phyloP scores from a whole-genome alignment of 2,113 vertebrate species.

The Corapipo altera region DNA sequence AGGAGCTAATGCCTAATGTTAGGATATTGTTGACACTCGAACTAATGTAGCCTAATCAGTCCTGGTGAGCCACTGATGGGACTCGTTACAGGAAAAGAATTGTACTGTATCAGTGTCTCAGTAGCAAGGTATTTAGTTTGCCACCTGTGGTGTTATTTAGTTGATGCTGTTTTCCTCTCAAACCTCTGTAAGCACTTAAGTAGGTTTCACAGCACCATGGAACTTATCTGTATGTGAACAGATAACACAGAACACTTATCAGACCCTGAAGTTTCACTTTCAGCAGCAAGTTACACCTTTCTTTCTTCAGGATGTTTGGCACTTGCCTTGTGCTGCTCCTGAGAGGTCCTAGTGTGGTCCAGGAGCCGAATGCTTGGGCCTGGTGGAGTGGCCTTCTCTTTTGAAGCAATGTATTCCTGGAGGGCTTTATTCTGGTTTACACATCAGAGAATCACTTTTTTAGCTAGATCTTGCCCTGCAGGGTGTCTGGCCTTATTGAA shows the following conservation, averaged over 20 bases:
- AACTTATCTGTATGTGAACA: neutral
- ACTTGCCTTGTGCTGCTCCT: accelerated
- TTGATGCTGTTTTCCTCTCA: neutral
- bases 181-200: neutral
- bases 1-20: neutral
- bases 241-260: neutral
- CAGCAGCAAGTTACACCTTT: neutral
- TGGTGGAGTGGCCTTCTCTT: neutral
- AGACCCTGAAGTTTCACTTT: neutral
- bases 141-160: neutral
- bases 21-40: neutral
- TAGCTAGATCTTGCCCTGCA: neutral
- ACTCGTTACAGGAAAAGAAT: neutral
- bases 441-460: neutral
- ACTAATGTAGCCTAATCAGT: neutral
- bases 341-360: neutral
- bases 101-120: neutral
- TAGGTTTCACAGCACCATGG: neutral
- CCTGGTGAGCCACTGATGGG: neutral
- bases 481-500: neutral
- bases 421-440: neutral
- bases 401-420: accelerated
- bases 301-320: neutral
- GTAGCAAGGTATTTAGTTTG: neutral
- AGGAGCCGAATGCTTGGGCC: neutral